Conservation (phyloP, 1,140 invertebrate genomes). For the Lepidurus packardi region DNA sequence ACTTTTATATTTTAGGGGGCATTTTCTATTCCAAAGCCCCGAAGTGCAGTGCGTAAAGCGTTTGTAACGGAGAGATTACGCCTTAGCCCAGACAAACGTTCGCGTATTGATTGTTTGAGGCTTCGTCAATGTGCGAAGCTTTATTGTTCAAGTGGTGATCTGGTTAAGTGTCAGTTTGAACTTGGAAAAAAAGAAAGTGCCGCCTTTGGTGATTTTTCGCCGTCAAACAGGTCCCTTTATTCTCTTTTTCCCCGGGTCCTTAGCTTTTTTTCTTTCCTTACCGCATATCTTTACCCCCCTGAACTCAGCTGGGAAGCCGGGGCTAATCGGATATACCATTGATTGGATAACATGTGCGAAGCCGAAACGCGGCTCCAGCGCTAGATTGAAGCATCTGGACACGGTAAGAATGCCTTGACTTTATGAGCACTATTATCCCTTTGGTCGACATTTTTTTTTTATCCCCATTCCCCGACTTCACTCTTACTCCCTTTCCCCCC, state of each 20-base stretch:
- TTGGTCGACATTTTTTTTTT: neutral
- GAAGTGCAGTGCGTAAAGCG: no score
- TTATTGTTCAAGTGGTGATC: neutral
- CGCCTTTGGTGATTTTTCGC: neutral
- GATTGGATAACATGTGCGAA: slow-evolving; percentile 21
- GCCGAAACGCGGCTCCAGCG: slow-evolving; percentile 16
- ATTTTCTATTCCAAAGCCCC: no score
- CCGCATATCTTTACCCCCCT: neutral
- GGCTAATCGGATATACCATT: slow-evolving; percentile 21
- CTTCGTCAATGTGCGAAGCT: no score
- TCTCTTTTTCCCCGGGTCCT: neutral
- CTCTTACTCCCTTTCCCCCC: neutral
- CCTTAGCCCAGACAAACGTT: no score
- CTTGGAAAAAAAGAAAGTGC: neutral
- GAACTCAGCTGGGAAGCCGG: slow-evolving; percentile 20
- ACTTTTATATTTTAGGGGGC: no score
- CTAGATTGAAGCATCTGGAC: slow-evolving; percentile 18
- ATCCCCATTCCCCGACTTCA: neutral
- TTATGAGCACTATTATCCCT: slow-evolving; percentile 10
- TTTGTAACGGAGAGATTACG: no score
- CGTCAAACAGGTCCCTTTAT: neutral
- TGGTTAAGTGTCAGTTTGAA: neutral
- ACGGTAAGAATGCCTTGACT: slow-evolving; percentile 1
- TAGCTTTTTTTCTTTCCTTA: neutral
- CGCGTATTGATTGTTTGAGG: no score